phyloP scores from a whole-genome alignment of 2,113 vertebrate species.

The Tonatia bakeri region DNA sequence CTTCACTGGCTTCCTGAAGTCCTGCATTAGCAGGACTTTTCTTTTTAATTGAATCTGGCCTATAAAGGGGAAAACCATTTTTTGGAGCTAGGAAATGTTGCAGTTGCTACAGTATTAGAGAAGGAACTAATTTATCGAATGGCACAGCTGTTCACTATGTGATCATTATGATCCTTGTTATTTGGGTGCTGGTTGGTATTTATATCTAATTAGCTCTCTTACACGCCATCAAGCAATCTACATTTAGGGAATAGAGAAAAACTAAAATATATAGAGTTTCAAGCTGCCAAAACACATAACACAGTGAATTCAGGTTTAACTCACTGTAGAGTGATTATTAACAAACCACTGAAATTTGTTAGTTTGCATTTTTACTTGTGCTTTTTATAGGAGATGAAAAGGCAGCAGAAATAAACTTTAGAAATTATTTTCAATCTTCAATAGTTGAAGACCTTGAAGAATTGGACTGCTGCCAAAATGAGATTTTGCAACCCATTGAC shows the following conservation, averaged over 20 bases:
- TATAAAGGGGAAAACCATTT: constrained; percentile 46
- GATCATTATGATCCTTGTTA: constrained; percentile 78
- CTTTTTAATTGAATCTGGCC: constrained; percentile 42
- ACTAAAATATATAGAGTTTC: constrained; percentile 65
- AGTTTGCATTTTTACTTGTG: constrained; percentile 29
- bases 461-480: constrained; percentile 27
- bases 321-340: constrained; percentile 59
- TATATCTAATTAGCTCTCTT: constrained; percentile 81
- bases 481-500: constrained; percentile 28
- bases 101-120: constrained; percentile 66
- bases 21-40: neutral
- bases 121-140: constrained; percentile 71
- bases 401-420: constrained; percentile 20
- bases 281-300: constrained; percentile 68
- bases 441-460: constrained; percentile 34
- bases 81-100: constrained; percentile 53
- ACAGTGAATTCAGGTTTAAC: constrained; percentile 66
- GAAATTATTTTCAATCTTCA: constrained; percentile 33
- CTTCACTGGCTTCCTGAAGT: constrained; percentile 35
- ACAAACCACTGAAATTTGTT: constrained; percentile 57
- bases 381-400: constrained; percentile 15
- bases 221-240: constrained; percentile 73
- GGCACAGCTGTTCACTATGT: constrained; percentile 79
- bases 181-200: constrained; percentile 80
- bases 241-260: constrained; percentile 72